A percentile compares a stretch with the other conserved stretches of the same genome.
phyloP scores from a whole-genome alignment of 2,888 invertebrate genomes.

The Deilephila porcellus region DNA sequence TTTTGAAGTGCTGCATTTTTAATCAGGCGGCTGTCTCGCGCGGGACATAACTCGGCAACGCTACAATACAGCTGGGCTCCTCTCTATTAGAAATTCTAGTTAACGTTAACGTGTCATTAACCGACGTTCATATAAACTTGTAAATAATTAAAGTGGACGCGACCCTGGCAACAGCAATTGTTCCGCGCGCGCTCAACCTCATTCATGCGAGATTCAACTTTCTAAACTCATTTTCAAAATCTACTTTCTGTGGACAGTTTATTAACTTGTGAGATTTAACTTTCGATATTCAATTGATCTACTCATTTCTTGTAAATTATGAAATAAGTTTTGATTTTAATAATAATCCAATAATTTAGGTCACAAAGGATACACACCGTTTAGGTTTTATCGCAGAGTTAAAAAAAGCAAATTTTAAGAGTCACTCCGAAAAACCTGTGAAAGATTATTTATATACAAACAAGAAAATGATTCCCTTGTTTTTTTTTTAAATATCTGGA shows the following conservation, averaged over 20 bases:
- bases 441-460: too few relatives aligned
- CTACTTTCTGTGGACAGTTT: background rate
- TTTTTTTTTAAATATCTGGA: too few relatives aligned
- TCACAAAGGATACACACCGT: too few relatives aligned
- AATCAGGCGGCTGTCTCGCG: conserved; percentile 80
- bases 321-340: too few relatives aligned
- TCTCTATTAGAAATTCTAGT: conserved; percentile 82
- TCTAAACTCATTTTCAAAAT: conserved; percentile 6
- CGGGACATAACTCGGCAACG: conserved; percentile 82
- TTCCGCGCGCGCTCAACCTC: conserved; percentile 33
- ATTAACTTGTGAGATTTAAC: too few relatives aligned
- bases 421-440: too few relatives aligned
- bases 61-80: conserved; percentile 78
- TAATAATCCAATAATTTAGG: too few relatives aligned
- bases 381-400: too few relatives aligned
- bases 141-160: conserved; percentile 75
- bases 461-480: too few relatives aligned
- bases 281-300: too few relatives aligned
- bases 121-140: conserved; percentile 76
- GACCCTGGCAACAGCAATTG: conserved; percentile 63
- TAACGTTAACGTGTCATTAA: conserved; percentile 82
- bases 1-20: conserved; percentile 82
- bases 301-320: too few relatives aligned
- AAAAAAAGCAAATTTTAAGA: too few relatives aligned
- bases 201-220: conserved; percentile 16